Percentiles rank a stretch among this genome's conserved stretches.
phyloP scores from a whole-genome alignment of 2,888 invertebrate genomes.

The Aphodius granarius region DNA sequence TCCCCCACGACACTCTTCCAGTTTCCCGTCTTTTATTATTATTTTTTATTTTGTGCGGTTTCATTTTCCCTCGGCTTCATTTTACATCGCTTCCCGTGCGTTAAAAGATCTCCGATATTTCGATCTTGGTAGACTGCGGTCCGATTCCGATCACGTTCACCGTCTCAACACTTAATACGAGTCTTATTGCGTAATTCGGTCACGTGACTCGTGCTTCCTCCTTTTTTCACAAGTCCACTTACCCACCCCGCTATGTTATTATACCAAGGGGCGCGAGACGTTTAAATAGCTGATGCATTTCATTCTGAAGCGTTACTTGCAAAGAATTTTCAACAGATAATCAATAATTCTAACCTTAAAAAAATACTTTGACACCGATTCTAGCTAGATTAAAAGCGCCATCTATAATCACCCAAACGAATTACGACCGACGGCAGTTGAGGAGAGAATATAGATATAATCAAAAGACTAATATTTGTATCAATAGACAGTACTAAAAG shows the following conservation, averaged over 20 bases:
- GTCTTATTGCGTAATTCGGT: constrained; percentile 53
- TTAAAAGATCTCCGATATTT: constrained; percentile 3
- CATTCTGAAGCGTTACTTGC: not conserved
- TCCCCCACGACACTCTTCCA: constrained; percentile 13
- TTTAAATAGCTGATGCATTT: not conserved
- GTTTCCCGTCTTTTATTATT: not conserved
- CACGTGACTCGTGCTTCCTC: constrained; percentile 52
- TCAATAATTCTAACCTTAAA: not conserved
- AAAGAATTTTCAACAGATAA: not conserved
- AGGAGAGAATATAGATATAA: too few species aligned
- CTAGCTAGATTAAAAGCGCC: too few species aligned
- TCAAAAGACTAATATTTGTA: not conserved
- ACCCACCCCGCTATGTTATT: not conserved
- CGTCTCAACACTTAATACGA: constrained; percentile 43
- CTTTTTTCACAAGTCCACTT: constrained; percentile 21
- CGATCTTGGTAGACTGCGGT: not conserved
- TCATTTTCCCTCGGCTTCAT: not conserved
- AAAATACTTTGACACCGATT: too few species aligned
- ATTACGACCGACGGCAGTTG: too few species aligned
- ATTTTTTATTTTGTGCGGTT: not conserved
- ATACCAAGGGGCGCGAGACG: not conserved
- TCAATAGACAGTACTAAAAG: not conserved
- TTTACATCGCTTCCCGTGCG: not conserved
- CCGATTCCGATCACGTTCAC: constrained; percentile 2
- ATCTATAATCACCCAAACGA: too few species aligned